Base-by-base conservation (phyloP, 2,888 invertebrate species). In the Hemaris fuciformis region DNA sequence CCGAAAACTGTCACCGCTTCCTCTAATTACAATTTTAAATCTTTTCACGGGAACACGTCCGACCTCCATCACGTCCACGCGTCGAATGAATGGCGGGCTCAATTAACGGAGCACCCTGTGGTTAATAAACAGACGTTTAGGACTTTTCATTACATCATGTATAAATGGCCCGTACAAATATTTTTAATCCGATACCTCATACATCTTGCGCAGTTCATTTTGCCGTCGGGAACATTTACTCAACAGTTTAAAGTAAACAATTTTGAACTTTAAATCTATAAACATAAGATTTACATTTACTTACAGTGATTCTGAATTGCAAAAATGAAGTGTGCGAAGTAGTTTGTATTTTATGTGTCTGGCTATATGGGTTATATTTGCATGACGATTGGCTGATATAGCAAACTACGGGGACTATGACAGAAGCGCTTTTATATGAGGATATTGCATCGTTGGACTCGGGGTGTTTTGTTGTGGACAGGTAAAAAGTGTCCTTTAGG, bases 121-220 rank as follows among this genome's bases (percentile, higher is more conserved):
- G 84, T 88, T 90, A 89, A 91, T 91, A 91, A 89, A 90, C 31
- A 27, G 31, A 53, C 53, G 53, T 53, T 53, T 53, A 53, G 53
- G 18, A 53, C 48, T 48, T 90, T 91, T 90, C 91, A 91, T 91
- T 91, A 90, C 91, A 87, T 81, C 80, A 79, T 88, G 89, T 89
- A 91, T 91, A 91, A 53, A 91, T 91, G 91, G 91, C 81, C 81
- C 91, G 89, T 87, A 89, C 91, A 91, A 91, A 91, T 91, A 91
- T 91, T 91, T 91, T 91, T 91, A 91, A 91, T 91, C 91, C 91
- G 81, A 79, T 78, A 81, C 85, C 87, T 85, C 91, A 91, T 91
- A 91, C 90, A 90, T 91, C 91, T 91, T 91, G 84, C 84, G 87
- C 81, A 88, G 89, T 90, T 91, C 91, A 91, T 91, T 90, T 90